Evolutionary conservation across 37 sponge, comb jelly and placozoan genomes (phyloP).

Genomic region (Halisarca cf. caerulea): DNA sequence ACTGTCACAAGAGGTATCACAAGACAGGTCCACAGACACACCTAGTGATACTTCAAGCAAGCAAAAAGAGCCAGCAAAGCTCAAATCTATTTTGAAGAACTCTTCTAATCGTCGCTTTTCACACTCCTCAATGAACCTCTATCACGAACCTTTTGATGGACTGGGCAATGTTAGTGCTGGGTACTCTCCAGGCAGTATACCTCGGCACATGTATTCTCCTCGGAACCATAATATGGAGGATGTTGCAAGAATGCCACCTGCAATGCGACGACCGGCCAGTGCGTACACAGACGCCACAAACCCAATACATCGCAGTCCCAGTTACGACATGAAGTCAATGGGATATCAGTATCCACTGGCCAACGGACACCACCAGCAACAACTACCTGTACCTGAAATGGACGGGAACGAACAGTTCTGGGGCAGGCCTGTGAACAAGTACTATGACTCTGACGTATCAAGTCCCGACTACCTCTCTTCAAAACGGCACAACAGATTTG

Average conservation of each 20-base stretch:
- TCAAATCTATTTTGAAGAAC: conserved; percentile 30
- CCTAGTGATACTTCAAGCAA: not conserved
- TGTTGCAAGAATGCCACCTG: not conserved
- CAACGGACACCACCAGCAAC: not conserved
- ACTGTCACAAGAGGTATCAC: not conserved
- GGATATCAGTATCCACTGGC: not conserved
- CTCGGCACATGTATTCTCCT: not conserved
- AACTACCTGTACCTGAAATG: not conserved
- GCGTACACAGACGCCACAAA: not conserved
- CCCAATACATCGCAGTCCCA: not conserved
- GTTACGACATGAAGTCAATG: not conserved
- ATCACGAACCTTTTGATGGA: not conserved
- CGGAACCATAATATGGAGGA: not conserved
- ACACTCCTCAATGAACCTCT: not conserved
- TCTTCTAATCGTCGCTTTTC: not conserved
- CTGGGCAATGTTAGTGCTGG: not conserved
- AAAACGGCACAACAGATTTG: no score
- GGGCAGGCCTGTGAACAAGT: conserved; percentile 2
- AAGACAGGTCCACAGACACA: not conserved
- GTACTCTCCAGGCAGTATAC: not conserved
- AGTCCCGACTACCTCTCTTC: no score
- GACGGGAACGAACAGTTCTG: not conserved
- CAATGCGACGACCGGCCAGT: not conserved
- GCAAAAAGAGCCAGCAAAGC: not conserved
- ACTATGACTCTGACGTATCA: not conserved